Percentiles rank a stretch among this genome's conserved stretches.
Conservation (phyloP, 2,888 invertebrate genomes). For the Sarcophaga variegata region DNA sequence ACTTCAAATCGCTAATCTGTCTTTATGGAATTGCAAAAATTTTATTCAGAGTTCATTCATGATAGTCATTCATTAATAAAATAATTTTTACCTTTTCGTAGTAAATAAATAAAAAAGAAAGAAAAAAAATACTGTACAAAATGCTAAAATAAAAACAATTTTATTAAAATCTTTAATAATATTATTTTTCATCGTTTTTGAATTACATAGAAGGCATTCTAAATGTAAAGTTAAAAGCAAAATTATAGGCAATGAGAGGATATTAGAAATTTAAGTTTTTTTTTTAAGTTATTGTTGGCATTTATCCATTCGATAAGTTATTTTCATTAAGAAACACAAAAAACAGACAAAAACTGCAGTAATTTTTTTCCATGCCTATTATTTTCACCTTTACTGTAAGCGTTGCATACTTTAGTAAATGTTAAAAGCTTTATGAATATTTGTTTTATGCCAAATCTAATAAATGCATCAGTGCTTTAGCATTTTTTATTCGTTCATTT, state of each 20-base stretch:
- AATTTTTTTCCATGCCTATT: background rate
- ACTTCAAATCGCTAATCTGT: background rate
- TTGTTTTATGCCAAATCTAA: slow-evolving; percentile 56
- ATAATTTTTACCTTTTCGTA: slow-evolving; percentile 36
- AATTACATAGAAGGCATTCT: background rate
- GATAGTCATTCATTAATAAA: slow-evolving; percentile 45
- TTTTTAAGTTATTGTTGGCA: background rate
- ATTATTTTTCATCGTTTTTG: too few species aligned
- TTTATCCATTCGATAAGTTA: too few species aligned
- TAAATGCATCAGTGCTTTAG: slow-evolving; percentile 59
- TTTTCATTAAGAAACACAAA: too few species aligned
- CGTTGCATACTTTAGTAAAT: slow-evolving; percentile 13
- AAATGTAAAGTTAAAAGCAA: background rate
- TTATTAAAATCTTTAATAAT: slow-evolving; percentile 20
- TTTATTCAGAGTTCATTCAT: slow-evolving; percentile 25
- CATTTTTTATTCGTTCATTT: slow-evolving; percentile 38
- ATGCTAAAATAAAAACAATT: background rate
- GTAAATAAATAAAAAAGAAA: slow-evolving; percentile 24
- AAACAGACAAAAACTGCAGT: too few species aligned
- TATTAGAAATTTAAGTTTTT: background rate
- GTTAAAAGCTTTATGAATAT: slow-evolving; percentile 54
- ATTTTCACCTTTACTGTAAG: background rate
- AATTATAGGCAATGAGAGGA: background rate
- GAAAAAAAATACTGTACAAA: too few species aligned
- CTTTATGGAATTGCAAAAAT: background rate